Evolutionary conservation across 2,888 invertebrate species (phyloP), one percentile per base, ranked within the genome.

Genomic region (Nomada goodeniana): DNA sequence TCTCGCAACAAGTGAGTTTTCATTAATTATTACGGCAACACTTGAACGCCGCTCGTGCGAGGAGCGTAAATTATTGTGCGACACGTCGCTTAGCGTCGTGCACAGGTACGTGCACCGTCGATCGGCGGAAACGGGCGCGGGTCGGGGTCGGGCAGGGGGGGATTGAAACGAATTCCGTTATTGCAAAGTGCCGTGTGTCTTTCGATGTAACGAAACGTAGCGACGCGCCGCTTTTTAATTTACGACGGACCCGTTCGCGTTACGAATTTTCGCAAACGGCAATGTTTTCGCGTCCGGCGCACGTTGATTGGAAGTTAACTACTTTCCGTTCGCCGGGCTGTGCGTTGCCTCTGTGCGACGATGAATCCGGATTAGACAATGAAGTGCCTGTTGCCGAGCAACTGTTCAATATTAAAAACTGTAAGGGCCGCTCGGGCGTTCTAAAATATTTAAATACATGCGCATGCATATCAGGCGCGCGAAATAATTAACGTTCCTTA

Each of bases 331-430:
- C 47, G 44, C 36, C 18, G 26, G 53, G 20, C 53, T 50, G 68
- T 61, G 53, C 44, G 20, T 26, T n/a, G 68, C 11, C n/a, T 59
- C 55, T 3, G 36, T 18, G 0, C 23, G 2, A 15, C 53, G 44
- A 44, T 10, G 55, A 47, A 55, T 57, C 68, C 76, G 64, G 76
- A 79, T 77, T 77, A 72, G 76, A 73, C 79, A 77, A 85, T 85
- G 82, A 86, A 86, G 80, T 84, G 84, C 64, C 76, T 74, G 86
- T 84, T 82, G 80, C 77, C 75, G 70, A 76, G 80, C 76, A 84
- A 71, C 77, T 82, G 74, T 82, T 86, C 80, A 82, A 86, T 86
- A 84, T 86, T 84, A 86, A 86, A 86, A 86, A 86, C 68, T 82
- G 64, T 78, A 82, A 86, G 77, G 64, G 80, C 82, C 74, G 77